Conservation (phyloP, 2,888 invertebrate genomes). For the Hypomecis punctinalis region DNA sequence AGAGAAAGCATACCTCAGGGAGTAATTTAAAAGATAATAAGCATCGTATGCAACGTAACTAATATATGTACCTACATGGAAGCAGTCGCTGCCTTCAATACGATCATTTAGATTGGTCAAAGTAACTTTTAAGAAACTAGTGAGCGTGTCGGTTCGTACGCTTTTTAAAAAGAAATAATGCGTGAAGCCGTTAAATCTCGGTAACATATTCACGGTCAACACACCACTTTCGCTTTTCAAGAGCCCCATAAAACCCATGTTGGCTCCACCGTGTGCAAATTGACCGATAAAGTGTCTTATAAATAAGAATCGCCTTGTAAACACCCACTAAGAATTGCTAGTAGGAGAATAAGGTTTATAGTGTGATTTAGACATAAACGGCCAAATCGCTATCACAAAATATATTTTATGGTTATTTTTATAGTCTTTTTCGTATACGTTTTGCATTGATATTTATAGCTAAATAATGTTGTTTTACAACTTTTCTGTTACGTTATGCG, state of each 20-base stretch:
- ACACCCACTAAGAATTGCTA: constrained; percentile 5
- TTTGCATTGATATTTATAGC: constrained; percentile 11
- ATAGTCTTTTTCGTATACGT: constrained; percentile 32
- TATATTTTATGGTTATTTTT: constrained; percentile 25
- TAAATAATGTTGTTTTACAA: background rate
- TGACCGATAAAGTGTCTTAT: constrained; percentile 25
- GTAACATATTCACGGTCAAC: constrained; percentile 12
- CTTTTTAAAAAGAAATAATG: constrained; percentile 6
- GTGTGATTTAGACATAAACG: constrained; percentile 29
- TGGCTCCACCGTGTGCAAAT: constrained; percentile 14
- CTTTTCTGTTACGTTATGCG: background rate
- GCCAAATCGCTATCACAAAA: constrained; percentile 23
- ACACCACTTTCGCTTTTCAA: constrained; percentile 36
- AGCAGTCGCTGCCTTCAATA: background rate
- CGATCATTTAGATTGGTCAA: background rate
- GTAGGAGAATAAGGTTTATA: constrained; percentile 22
- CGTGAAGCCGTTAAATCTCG: constrained; percentile 17
- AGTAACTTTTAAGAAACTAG: background rate
- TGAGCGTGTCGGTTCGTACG: background rate
- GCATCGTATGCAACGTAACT: background rate
- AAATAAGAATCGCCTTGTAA: constrained; percentile 29
- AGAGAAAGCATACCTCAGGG: constrained; percentile 27
- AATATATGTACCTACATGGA: background rate
- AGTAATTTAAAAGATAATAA: constrained; percentile 14
- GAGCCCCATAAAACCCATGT: constrained; percentile 26